Base-by-base conservation (phyloP, 1,140 invertebrate genomes). In the Phocides pigmalion region DNA sequence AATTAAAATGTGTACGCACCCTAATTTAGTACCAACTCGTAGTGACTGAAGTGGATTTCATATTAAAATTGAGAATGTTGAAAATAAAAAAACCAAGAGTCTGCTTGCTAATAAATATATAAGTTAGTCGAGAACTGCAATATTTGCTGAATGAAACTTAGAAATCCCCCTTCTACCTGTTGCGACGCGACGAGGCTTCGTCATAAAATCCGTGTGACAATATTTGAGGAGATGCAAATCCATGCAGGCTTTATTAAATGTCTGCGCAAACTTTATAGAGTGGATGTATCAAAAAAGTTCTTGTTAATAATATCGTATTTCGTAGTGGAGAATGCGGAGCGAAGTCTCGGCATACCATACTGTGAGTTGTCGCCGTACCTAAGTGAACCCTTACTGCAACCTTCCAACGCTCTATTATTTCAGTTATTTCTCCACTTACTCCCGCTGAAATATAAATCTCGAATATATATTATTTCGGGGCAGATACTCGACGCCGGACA, bases 381-480 rank as follows among this genome's bases (percentile, higher is more conserved):
- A 62, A 63, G 47, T 63, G 58, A 70, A 70, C 65, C 63, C 65
- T 54, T 46, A 22, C 42, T 19, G 42, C 64, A 51, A 56, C 62
- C 54, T 51, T 63, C 50, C 41, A 51, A 69, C 9, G 39, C 59
- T 63, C 69, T 76, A 76, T 76, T 74, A 79, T 74, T 76, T 66
- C 70, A 74, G 67, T 68, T 68, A 72, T 73, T 73, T 73, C 76
- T 71, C 73, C 73, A 72, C 66, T 73, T 72, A 84, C 69, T 69
- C 70, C 69, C 64, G 28, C 32, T 62, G 49, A 68, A 75, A 76
- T 78, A 86, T 86, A 87, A 87, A 85, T 81, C 82, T 82, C 71
- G 65, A 72, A 80, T 81, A 84, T 80, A 83, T 80, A 86, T 82
- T 79, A 79, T 80, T 78, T 73, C 70, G 72, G 75, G 59, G 72